Percentiles rank a stretch among this genome's conserved stretches.
Conservation (phyloP, 2,888 invertebrate genomes). For the Blomia tropicalis region DNA sequence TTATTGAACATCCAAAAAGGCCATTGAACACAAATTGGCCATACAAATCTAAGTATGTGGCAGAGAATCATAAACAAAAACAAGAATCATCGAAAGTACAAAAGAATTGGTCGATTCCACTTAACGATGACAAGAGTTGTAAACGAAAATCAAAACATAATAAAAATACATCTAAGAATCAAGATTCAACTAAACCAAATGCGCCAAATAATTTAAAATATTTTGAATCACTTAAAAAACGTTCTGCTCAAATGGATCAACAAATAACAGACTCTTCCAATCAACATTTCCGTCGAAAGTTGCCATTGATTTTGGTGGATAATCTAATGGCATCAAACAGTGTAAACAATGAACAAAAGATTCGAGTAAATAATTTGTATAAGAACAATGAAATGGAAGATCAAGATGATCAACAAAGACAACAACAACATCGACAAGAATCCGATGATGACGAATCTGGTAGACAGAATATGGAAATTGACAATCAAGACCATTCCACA, state of each 20-base stretch:
- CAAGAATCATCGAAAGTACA: not conserved
- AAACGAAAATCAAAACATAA: not conserved
- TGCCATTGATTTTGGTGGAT: not conserved
- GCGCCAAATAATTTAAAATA: not conserved
- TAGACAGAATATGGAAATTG: too few relatives aligned
- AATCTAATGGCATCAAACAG: not conserved
- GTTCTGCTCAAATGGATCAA: not conserved
- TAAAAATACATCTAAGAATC: not conserved
- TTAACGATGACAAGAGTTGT: not conserved
- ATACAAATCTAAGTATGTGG: not conserved
- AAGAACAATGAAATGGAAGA: not conserved
- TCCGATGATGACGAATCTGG: not conserved
- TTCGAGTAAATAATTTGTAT: not conserved
- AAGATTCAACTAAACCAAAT: not conserved
- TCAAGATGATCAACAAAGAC: not conserved
- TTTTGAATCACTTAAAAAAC: not conserved
- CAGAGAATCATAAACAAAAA: not conserved
- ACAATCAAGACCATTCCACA: too few relatives aligned
- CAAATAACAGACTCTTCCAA: too few relatives aligned
- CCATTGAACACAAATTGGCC: not conserved
- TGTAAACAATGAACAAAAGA: not conserved
- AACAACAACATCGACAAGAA: not conserved
- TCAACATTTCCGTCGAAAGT: too few relatives aligned
- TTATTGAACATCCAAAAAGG: not conserved
- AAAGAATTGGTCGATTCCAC: not conserved